Evolutionary conservation across 2,888 invertebrate genomes (phyloP).

Genomic region (Oasisia sp.): DNA sequence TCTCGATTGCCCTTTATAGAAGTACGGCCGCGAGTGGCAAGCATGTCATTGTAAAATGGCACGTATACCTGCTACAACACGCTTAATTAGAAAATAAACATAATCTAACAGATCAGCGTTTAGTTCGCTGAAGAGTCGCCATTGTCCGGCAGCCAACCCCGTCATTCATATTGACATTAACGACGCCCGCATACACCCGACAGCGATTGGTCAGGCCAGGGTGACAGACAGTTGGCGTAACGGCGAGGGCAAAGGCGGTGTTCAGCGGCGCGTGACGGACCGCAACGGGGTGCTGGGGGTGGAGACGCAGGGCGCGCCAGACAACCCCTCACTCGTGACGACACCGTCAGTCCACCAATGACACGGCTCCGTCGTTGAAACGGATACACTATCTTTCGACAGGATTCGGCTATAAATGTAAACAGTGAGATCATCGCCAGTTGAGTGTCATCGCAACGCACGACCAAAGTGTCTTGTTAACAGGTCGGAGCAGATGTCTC

Average conservation of each 20-base stretch:
- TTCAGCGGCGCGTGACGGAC: not conserved
- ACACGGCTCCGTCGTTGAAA: not conserved
- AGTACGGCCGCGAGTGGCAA: not conserved
- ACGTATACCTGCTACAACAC: not conserved
- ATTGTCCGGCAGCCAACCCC: not conserved
- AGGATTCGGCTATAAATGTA: not conserved
- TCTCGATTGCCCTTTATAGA: too few species aligned
- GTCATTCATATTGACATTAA: not conserved
- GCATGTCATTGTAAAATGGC: not conserved
- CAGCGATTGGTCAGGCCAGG: not conserved
- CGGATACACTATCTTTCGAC: slow-evolving; percentile 17
- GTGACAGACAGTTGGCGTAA: slow-evolving; percentile 13
- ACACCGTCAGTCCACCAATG: not conserved
- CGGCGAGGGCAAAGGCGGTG: not conserved
- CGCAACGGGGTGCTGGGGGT: not conserved
- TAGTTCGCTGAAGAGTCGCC: not conserved
- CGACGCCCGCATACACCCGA: not conserved
- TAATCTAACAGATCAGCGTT: slow-evolving; percentile 8
- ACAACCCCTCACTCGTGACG: not conserved
- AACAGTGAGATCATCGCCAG: not conserved
- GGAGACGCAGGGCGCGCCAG: not conserved
- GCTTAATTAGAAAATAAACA: not conserved
- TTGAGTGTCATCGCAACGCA: not conserved
- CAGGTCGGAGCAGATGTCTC: not conserved
- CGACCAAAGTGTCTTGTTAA: slow-evolving; percentile 1